Evolutionary conservation across 2,797 vertebrate genomes (phyloP).

Genomic region (Podargus strigoides): DNA sequence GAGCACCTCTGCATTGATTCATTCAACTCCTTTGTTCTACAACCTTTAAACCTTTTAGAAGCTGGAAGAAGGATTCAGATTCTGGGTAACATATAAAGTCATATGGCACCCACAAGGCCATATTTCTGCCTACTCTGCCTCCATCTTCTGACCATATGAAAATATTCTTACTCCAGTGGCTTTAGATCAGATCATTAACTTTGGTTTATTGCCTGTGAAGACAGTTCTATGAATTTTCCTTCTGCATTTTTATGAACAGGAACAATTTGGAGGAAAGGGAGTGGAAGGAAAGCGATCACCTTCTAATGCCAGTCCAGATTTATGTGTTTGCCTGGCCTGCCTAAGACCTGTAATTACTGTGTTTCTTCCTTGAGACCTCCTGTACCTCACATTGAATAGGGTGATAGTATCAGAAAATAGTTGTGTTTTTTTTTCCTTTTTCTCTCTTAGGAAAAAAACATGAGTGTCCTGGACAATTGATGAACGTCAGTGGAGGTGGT

Average conservation of each 20-base stretch:
- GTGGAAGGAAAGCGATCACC: background rate
- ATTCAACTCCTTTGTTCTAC: background rate
- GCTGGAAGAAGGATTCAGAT: background rate
- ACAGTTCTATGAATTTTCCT: background rate
- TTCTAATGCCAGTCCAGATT: background rate
- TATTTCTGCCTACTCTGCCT: slow-evolving; percentile 2
- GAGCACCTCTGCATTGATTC: background rate
- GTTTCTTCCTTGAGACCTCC: background rate
- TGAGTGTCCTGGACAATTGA: background rate
- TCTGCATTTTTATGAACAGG: slow-evolving; percentile 13
- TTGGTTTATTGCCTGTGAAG: slow-evolving; percentile 31
- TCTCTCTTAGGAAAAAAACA: background rate
- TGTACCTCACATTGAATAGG: background rate
- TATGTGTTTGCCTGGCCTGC: background rate
- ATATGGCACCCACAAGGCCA: background rate
- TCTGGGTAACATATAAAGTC: background rate
- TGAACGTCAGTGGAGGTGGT: background rate
- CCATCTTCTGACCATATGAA: background rate
- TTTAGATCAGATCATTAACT: slow-evolving; percentile 45
- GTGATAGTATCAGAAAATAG: background rate
- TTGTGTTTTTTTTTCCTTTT: too few species aligned
- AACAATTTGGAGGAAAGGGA: background rate
- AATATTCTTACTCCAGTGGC: slow-evolving; percentile 45
- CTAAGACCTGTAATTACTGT: background rate
- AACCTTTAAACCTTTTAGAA: background rate